Base-by-base conservation (phyloP, 2,888 invertebrate species). In the Heliconius sara region DNA sequence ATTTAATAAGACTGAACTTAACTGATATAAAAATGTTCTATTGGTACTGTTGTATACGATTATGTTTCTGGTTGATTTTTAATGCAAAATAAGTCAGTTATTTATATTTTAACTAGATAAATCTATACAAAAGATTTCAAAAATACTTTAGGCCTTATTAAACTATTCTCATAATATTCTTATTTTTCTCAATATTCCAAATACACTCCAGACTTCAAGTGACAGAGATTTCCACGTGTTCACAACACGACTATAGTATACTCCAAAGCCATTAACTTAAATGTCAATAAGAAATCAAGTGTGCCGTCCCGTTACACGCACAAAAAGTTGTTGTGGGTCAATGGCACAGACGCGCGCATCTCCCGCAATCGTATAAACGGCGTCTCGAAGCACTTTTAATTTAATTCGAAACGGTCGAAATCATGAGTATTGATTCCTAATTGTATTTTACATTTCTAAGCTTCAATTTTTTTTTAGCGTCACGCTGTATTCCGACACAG, bases 311-410 rank as follows among this genome's bases (percentile, higher is more conserved):
- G 95, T 95, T 95, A 95, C 87, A 85, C 88, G 89, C 82, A 93
- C 93, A 95, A 94, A 95, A 95, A 94, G 89, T 88, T 88, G 91
- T 89, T 93, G 91, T 95, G 84, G 95, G 95, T 95, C 94, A 95
- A 88, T 91, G 92, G 95, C 93, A 93, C 94, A 92, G 85, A 86
- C 87, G 87, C 87, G 87, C 87, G 83, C 84, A 84, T 84, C 84
- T 83, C 84, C 84, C 84, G 83, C 84, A 84, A 83, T 85, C 84
- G 82, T 84, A 86, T 85, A 84, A 86, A 85, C 84, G 84, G 84
- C 83, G 82, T 78, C 79, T 83, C 83, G 84, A 83, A 13, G 43
- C 47, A 60, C 85, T 85, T 84, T 80, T 83, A 84, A 85, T 84
- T 83, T 82, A 77, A 81, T 82, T 77, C 34, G 80, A 80, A 76